Evolutionary conservation across 2,888 invertebrate genomes (phyloP).

Genomic region (Bimastos eiseni): DNA sequence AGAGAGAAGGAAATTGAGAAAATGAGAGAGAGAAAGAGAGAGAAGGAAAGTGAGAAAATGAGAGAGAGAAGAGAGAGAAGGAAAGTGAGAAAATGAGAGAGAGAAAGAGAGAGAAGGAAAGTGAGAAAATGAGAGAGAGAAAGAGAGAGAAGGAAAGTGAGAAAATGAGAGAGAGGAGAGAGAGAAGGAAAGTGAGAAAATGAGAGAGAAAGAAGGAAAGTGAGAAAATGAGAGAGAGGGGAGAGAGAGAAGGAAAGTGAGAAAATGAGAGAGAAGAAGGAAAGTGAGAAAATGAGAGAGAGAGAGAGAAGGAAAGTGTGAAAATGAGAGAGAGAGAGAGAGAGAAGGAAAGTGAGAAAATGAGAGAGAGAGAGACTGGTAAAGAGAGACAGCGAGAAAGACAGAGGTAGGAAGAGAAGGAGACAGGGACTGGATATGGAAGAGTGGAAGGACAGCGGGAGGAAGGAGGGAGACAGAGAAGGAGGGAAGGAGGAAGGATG

Average conservation of each 20-base stretch:
- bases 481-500: neutral
- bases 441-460: neutral
- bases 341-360: neutral
- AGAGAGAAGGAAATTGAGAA: too few species aligned
- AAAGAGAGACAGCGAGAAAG: neutral
- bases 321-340: neutral
- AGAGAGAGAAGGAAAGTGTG: neutral
- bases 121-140: too few species aligned
- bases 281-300: neutral
- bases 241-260: neutral
- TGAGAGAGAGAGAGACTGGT: neutral
- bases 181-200: too few species aligned
- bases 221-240: neutral
- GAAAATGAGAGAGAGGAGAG: too few species aligned
- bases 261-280: neutral
- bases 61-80: too few species aligned
- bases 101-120: too few species aligned
- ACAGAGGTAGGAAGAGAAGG: neutral
- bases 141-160: too few species aligned
- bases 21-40: too few species aligned
- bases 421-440: neutral
- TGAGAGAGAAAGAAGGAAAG: neutral
- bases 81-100: too few species aligned
- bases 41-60: too few species aligned
- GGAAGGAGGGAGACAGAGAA: neutral